phyloP scores from a whole-genome alignment of 2,888 invertebrate genomes.

The Cheilosia soror region DNA sequence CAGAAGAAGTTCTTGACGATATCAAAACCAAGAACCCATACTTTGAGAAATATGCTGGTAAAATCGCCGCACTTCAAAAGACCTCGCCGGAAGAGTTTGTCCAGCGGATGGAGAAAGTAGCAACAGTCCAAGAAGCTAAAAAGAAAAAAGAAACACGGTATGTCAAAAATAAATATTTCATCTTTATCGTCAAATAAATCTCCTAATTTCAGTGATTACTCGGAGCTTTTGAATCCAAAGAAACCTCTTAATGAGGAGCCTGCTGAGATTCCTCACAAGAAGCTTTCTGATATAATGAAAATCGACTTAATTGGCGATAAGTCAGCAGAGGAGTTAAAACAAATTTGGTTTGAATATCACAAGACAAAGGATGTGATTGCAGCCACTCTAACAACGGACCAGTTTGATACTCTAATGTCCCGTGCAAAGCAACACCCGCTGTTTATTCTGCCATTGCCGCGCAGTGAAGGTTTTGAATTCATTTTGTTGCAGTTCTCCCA shows the following conservation, averaged over 20 bases:
- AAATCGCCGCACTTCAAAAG: slow-evolving; percentile 90
- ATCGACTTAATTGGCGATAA: slow-evolving; percentile 90
- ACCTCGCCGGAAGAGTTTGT: slow-evolving; percentile 91
- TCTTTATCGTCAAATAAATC: not conserved
- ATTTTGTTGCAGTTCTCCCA: slow-evolving; percentile 90
- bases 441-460: slow-evolving; percentile 92
- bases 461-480: slow-evolving; percentile 94
- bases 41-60: slow-evolving; percentile 91
- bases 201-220: slow-evolving; percentile 85
- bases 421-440: slow-evolving; percentile 87
- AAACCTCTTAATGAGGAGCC: slow-evolving; percentile 80
- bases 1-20: slow-evolving; percentile 85
- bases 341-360: slow-evolving; percentile 93
- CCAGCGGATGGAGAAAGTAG: slow-evolving; percentile 85
- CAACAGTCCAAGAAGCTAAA: slow-evolving; percentile 80
- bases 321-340: slow-evolving; percentile 88
- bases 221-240: slow-evolving; percentile 88
- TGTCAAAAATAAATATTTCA: not conserved
- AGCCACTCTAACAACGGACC: slow-evolving; percentile 87
- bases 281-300: slow-evolving; percentile 90
- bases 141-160: slow-evolving; percentile 80
- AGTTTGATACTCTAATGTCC: slow-evolving; percentile 86
- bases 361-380: slow-evolving; percentile 90
- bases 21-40: slow-evolving; percentile 88
- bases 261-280: slow-evolving; percentile 84